Base-by-base conservation (phyloP, 1,140 invertebrate genomes). In the Tetraneura akinire region DNA sequence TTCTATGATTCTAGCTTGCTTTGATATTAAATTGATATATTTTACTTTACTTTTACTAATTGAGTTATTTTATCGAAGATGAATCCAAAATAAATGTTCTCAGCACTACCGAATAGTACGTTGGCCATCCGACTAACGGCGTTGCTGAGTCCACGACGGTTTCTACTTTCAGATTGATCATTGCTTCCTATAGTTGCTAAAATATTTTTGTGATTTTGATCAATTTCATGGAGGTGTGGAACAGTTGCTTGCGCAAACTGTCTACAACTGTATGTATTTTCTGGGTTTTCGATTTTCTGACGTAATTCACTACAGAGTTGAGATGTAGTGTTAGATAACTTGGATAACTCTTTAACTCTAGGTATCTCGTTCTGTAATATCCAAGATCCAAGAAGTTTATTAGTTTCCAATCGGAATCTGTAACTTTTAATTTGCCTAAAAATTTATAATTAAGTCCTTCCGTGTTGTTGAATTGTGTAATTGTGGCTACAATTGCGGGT, bases 161-260 rank as follows among this genome's bases (percentile, higher is more conserved):
- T 18, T 64, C 62, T 2, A n/a, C 13, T n/a, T n/a, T 13, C 10
- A 42, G 10, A n/a, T 3, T 64, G 3, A 4, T 13, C 32, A 13
- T 23, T 64, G 0, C 42, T 1, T 64, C 62, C 62, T 37, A 64
- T 64, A n/a, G 29, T 11, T 1, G 16, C 11, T 9, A 64, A 64
- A n/a, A 64, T 64, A n/a, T 64, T 64, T 5, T 42, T 29, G 42
- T 64, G 62, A 9, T 64, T 64, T 5, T 16, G 3, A 10, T 64
- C 62, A 64, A 64, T 64, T 16, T 64, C 62, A 8, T 42, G 18
- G 29, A 64, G 11, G n/a, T 64, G 23, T n/a, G 62, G 62, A n/a
- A 64, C 13, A 42, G 62, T 64, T 10, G 62, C 62, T 64, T 64
- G 62, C 18, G 62, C 16, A 9, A 64, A 64, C 18, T 42, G 23